Evolutionary conservation across 1,140 invertebrate species (phyloP).

Genomic region (Drosophila teissieri): DNA sequence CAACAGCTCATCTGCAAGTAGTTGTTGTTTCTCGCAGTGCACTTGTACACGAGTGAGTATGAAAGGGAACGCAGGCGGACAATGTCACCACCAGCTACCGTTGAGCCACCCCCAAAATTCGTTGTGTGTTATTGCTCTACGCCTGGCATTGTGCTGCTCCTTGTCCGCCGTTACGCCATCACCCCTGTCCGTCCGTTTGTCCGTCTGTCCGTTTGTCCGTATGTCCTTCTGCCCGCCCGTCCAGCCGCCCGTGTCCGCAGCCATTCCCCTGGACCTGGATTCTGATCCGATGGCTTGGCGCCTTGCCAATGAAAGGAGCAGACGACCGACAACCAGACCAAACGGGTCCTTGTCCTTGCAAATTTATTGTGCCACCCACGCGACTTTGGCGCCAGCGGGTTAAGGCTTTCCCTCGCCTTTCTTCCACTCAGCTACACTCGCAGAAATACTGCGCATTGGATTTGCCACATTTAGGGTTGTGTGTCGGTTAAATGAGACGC

Average conservation of each 20-base stretch:
- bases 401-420: slow-evolving; percentile 64
- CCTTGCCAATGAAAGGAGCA: slow-evolving; percentile 56
- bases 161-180: slow-evolving; percentile 11
- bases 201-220: neutral
- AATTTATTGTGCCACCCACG: slow-evolving; percentile 80
- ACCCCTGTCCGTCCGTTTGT: neutral
- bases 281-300: slow-evolving; percentile 45
- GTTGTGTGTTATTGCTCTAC: slow-evolving; percentile 69
- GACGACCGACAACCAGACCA: slow-evolving; percentile 14
- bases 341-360: slow-evolving; percentile 61
- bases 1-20: neutral
- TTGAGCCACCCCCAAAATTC: slow-evolving; percentile 68
- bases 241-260: slow-evolving; percentile 17
- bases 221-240: neutral
- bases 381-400: slow-evolving; percentile 75
- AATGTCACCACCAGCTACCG: slow-evolving; percentile 79
- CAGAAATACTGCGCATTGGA: slow-evolving; percentile 12
- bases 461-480: too few relatives aligned
- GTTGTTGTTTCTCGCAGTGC: slow-evolving; percentile 11
- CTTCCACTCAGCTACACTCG: slow-evolving; percentile 38
- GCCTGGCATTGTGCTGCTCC: slow-evolving; percentile 70
- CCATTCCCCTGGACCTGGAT: slow-evolving; percentile 25
- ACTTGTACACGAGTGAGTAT: neutral
- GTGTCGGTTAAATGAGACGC: slow-evolving; percentile 28
- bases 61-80: slow-evolving; percentile 48